phyloP scores from a whole-genome alignment of 2,113 vertebrate genomes.

The Morone saxatilis region DNA sequence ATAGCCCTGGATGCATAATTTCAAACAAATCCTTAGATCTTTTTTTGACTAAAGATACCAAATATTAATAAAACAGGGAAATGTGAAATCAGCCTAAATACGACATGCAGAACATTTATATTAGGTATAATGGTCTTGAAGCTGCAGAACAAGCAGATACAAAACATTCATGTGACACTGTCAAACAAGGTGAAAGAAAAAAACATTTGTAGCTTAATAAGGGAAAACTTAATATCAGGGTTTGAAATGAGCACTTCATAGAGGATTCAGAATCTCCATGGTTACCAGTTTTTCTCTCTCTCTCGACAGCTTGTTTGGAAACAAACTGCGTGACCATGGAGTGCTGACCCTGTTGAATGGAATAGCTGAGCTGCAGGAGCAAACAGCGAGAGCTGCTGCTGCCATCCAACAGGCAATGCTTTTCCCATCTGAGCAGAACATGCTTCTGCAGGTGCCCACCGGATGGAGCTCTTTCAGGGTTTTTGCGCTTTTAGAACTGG shows the following conservation, averaged over 20 bases:
- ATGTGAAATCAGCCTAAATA: no score
- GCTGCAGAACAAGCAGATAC: neutral
- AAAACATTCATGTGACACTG: neutral
- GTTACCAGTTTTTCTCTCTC: conserved; percentile 14
- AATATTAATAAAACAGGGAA: neutral
- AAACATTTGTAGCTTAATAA: neutral
- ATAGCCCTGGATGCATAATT: neutral
- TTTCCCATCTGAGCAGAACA: conserved; percentile 36
- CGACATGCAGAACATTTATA: neutral
- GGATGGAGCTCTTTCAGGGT: conserved; percentile 58
- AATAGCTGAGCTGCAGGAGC: conserved; percentile 81
- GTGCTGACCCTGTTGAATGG: conserved; percentile 80
- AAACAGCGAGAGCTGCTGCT: conserved; percentile 52
- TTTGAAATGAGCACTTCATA: neutral
- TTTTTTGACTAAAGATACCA: neutral
- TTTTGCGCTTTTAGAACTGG: conserved; percentile 82
- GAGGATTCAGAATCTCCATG: conserved; percentile 8
- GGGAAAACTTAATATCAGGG: neutral
- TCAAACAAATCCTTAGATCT: neutral
- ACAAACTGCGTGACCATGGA: conserved; percentile 84
- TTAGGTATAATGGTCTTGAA: neutral
- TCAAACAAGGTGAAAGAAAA: neutral
- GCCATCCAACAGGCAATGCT: conserved; percentile 52
- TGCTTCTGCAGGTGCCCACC: conserved; percentile 47
- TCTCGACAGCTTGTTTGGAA: conserved; percentile 85